phyloP scores from a whole-genome alignment of 2,888 invertebrate species.

The Nebria brevicollis region DNA sequence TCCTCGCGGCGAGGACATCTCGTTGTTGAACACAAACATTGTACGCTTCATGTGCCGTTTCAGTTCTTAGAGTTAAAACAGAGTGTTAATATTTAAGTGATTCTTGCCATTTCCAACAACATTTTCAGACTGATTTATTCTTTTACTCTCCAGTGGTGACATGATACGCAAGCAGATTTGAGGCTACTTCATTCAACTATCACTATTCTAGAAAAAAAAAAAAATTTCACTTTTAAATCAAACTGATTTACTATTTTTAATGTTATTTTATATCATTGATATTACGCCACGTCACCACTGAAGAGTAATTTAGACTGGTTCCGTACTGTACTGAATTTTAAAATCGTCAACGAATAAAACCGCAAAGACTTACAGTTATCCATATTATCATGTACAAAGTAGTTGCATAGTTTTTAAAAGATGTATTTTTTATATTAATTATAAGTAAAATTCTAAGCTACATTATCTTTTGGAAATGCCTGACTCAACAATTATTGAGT shows the following conservation, averaged over 20 bases:
- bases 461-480: neutral
- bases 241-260: no score
- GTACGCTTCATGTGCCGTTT: conserved; percentile 81
- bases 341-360: neutral
- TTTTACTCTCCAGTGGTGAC: neutral
- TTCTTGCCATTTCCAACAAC: conserved; percentile 9
- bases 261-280: no score
- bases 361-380: neutral
- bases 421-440: neutral
- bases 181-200: no score
- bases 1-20: conserved; percentile 88
- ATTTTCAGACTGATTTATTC: conserved; percentile 4
- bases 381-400: neutral
- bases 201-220: no score
- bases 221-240: no score
- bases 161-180: no score
- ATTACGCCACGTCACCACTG: neutral
- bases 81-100: conserved; percentile 60
- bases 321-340: neutral
- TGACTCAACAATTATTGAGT: neutral
- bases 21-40: conserved; percentile 80
- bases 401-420: neutral
- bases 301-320: neutral
- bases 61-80: conserved; percentile 81
- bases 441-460: neutral